Conservation (phyloP, 1,140 invertebrate genomes). For the Trichonephila clavipes region DNA sequence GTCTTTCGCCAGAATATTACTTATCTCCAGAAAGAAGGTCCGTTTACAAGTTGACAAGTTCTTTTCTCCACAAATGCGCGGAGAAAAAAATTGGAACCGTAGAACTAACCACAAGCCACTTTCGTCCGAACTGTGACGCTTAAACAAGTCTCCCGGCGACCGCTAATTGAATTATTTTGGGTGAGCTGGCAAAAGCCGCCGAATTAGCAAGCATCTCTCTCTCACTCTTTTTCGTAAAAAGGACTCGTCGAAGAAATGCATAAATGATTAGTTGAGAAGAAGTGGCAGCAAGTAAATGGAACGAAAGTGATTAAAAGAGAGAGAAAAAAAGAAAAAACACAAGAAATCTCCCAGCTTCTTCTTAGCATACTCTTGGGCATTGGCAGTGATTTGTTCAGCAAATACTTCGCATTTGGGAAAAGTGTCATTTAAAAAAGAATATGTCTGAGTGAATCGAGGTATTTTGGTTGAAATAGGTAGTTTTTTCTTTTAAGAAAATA, state of each 20-base stretch:
- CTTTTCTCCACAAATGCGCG: neutral
- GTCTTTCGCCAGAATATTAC: neutral
- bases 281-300: constrained; percentile 39
- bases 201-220: constrained; percentile 11
- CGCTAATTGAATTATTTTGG: constrained; percentile 62
- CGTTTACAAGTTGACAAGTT: neutral
- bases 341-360: neutral
- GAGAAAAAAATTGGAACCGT: neutral
- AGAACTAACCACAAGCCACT: constrained; percentile 1
- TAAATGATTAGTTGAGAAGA: constrained; percentile 51
- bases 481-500: neutral
- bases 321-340: neutral
- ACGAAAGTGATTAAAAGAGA: neutral
- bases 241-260: constrained; percentile 13
- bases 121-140: neutral
- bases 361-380: neutral
- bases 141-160: constrained; percentile 18
- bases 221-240: neutral
- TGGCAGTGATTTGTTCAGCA: neutral
- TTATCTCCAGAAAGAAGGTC: neutral
- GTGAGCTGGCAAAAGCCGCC: constrained; percentile 2
- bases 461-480: neutral
- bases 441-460: neutral
- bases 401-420: neutral
- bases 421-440: constrained; percentile 5